Base-by-base conservation (phyloP, 2,888 invertebrate genomes). In the Cyrtodaria siliqua region DNA sequence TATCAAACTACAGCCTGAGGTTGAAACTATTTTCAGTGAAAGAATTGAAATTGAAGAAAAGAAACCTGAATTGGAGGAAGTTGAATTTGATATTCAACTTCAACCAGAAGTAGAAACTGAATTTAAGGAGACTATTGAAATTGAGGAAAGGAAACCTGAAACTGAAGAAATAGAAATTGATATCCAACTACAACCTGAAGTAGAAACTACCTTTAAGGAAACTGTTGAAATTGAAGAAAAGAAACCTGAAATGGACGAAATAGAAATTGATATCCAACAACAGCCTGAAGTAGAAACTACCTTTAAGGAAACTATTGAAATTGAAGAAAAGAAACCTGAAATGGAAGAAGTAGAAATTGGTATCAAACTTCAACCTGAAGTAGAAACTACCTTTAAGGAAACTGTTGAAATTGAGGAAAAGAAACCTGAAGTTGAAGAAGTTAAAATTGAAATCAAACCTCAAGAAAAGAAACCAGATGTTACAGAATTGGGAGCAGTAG, bases 191-290 rank as follows among this genome's bases (percentile, higher is more conserved):
- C 26, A 49, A 56, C 38, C 27, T 20, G 42, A 66, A 27, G 66
- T 27, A 20, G 49, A 62, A 18, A 56, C 56, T n/a, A 29, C 59
- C 18, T 20, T 57, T 29, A 42, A 24, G 23, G 77, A 77, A 38
- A 71, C 50, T 42, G 18, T 61, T 50, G 53, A 63, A 62, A 38
- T 56, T 16, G 57, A 53, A 29, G 68, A 76, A 64, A 23, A 66
- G 47, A 62, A 56, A 63, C 63, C 59, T 24, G 18, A 33, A n/a
- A 18, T 42, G 6, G n/a, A 53, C 24, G 38, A 44, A 38, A 38
- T 62, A 1, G 49, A 47, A 24, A 24, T 66, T 16, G 56, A 56
- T 47, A 60, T 59, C 4, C 49, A 61, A 55, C 56, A 38, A 20
- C 47, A 52, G 26, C 38, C 56, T 49, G 55, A 69, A 12, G 52